Evolutionary conservation across 92 coral and sea anemone genomes (phyloP).

Genomic region (Actinernus sp.): DNA sequence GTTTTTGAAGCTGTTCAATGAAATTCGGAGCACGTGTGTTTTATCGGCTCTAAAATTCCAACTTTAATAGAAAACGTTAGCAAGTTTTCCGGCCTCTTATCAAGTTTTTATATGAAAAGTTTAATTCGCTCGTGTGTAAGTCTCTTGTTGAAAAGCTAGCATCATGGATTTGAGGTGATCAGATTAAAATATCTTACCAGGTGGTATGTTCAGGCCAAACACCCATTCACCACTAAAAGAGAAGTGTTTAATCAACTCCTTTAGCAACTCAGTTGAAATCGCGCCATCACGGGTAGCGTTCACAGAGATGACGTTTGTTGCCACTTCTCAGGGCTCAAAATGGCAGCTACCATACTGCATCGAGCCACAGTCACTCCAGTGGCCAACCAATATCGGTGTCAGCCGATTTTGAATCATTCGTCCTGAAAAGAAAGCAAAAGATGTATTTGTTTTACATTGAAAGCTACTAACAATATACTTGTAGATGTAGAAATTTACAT

Average conservation of each 20-base stretch:
- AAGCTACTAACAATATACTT: no score
- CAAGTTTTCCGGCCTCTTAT: no score
- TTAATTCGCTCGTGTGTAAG: no score
- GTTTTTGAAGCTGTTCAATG: no score
- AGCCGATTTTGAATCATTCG: background rate
- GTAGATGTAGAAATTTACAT: no score
- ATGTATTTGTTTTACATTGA: no score
- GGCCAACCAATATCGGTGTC: slow-evolving; percentile 1
- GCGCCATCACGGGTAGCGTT: background rate
- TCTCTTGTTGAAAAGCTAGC: no score
- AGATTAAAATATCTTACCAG: slow-evolving; percentile 5
- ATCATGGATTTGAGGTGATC: no score
- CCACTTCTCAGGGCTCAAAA: slow-evolving; percentile 1
- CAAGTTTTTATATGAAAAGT: no score
- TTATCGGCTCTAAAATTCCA: no score
- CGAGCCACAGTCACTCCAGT: slow-evolving; percentile 14
- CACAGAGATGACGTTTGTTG: slow-evolving; percentile 3
- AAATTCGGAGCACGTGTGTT: no score
- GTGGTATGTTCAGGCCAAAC: slow-evolving; percentile 1
- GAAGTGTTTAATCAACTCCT: background rate
- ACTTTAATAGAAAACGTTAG: no score
- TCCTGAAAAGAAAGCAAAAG: slow-evolving; percentile 3
- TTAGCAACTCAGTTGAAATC: background rate
- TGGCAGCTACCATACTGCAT: background rate
- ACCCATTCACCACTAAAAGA: background rate